Base-by-base conservation (phyloP, 2,888 invertebrate genomes). In the Dicyrtomina minuta region DNA sequence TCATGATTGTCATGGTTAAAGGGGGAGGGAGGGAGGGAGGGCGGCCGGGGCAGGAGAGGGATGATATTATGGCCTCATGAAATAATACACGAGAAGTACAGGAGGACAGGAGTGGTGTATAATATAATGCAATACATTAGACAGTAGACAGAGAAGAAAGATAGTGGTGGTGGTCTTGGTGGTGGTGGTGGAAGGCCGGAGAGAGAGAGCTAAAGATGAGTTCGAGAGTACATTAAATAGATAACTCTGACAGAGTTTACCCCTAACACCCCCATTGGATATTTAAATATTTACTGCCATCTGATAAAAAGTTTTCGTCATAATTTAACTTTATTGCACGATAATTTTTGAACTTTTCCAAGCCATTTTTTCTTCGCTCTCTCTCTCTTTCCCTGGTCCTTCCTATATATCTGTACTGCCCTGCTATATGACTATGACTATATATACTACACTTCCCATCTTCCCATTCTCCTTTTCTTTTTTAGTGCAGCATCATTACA, bases 261-360 rank as follows among this genome's bases (percentile, higher is more conserved):
- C 12, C 17, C 17, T 51, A 26, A 15, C 41, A 59, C 43, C 43
- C 43, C 44, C 24, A 20, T 60, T 60, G 20, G n/a, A 26, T 46
- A 65, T 65, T 65, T 65, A 65, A 65, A 49, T 65, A 65, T 65
- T 65, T 65, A 65, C 49, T 51, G 53, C 53, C 20, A 65, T 65
- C 64, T 51, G 64, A 65, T 65, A 53, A 65, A 26, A 65, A 44
- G 39, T 39, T 64, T 53, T 55, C 13, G 41, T 65, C 64, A 65
- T 65, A 65, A 65, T 65, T 65, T 65, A 53, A 51, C 49, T 65
- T 65, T 65, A 65, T 65, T 65, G 39, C 20, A 22, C 39, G 12
- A 53, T 65, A 51, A 53, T 65, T 65, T 39, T 27, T n/a, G 53
- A 65, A 53, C 22, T 65, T 20, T 53, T 39, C 41, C 39, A 3